phyloP scores from a whole-genome alignment of 2,888 invertebrate species.

The Scrobipalpa atriplicella region DNA sequence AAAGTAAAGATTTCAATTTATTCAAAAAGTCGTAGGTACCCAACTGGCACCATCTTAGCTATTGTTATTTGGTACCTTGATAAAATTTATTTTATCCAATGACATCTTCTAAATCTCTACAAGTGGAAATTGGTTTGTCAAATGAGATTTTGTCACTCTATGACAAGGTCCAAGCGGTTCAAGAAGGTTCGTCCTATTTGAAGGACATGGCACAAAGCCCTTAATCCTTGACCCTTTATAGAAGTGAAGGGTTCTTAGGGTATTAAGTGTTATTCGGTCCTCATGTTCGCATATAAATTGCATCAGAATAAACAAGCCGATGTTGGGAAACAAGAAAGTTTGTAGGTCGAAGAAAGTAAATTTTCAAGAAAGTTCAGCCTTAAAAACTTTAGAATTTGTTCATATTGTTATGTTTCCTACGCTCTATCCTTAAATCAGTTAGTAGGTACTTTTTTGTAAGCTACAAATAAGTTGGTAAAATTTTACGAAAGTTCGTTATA shows the following conservation, averaged over 20 bases:
- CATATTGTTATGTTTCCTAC: too few relatives aligned
- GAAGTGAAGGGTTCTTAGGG: constrained; percentile 3
- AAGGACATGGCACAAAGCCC: background rate
- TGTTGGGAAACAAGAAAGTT: background rate
- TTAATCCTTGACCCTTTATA: constrained; percentile 11
- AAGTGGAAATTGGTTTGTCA: background rate
- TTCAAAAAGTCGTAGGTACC: too few relatives aligned
- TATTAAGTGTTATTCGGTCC: background rate
- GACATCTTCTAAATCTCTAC: too few relatives aligned
- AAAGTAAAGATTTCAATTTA: too few relatives aligned
- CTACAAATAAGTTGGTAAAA: background rate
- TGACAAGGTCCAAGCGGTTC: background rate
- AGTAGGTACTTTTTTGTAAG: too few relatives aligned
- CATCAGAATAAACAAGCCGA: constrained; percentile 15
- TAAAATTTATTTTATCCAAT: too few relatives aligned
- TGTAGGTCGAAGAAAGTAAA: too few relatives aligned
- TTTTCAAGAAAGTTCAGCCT: too few relatives aligned
- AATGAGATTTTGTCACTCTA: constrained; percentile 10
- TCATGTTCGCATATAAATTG: constrained; percentile 14
- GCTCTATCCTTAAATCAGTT: too few relatives aligned
- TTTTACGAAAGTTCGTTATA: background rate
- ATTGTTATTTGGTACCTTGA: too few relatives aligned
- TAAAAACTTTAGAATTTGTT: too few relatives aligned
- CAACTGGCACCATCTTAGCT: too few relatives aligned
- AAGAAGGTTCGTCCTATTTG: constrained; percentile 15